Evolutionary conservation across 2,113 vertebrate species (phyloP).

Genomic region (Megaceryle torquata): DNA sequence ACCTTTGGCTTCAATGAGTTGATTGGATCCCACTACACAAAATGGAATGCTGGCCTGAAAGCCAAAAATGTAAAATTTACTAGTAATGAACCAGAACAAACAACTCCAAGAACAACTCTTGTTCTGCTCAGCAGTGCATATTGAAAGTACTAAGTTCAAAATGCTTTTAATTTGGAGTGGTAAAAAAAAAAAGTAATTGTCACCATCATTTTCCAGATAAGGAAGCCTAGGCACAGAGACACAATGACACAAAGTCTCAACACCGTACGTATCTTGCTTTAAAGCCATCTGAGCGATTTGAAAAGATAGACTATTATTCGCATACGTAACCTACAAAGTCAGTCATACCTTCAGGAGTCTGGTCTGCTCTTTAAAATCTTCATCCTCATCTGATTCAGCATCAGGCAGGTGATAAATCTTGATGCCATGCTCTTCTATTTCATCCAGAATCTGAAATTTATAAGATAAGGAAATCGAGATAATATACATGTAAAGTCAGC

Average conservation of each 20-base stretch:
- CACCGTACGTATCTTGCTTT: not conserved
- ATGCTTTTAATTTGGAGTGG: not conserved
- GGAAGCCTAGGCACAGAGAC: not conserved
- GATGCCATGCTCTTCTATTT: conserved; percentile 97
- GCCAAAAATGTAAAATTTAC: not conserved
- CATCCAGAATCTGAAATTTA: conserved; percentile 88
- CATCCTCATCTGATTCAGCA: conserved; percentile 96
- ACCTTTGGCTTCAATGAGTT: conserved; percentile 97
- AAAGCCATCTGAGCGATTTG: not conserved
- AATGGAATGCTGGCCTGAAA: conserved; percentile 94
- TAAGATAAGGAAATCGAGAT: not conserved
- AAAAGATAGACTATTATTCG: not conserved
- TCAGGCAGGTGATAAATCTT: conserved; percentile 98
- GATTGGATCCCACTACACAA: conserved; percentile 96
- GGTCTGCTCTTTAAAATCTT: conserved; percentile 98
- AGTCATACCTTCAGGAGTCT: conserved; percentile 88
- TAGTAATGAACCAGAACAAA: not conserved
- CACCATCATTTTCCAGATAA: not conserved
- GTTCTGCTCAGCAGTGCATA: not conserved
- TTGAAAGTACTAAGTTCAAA: not conserved
- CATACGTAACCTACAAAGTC: not conserved
- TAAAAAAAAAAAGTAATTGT: not conserved
- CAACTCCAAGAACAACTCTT: not conserved
- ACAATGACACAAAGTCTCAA: not conserved
- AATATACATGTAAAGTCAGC: not conserved